These are phyloP conservation scores for Melanargia galathea DNA, from an alignment of 2,888 invertebrate genomes.

Conservation along the genomic window DNA sequence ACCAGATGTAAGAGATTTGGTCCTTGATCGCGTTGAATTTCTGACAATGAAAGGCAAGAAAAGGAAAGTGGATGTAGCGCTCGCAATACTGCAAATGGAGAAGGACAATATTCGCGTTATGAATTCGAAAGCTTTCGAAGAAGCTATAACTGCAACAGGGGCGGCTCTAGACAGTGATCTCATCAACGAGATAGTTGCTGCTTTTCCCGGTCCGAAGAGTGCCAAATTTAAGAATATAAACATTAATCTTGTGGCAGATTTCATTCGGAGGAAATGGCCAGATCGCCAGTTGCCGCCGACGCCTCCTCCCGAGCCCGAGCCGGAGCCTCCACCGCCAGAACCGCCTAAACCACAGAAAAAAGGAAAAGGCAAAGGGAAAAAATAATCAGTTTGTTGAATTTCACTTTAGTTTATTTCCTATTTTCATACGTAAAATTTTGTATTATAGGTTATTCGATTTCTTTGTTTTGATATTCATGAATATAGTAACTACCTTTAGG, in stretches of 20 bases:
- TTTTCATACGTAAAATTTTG: not conserved
- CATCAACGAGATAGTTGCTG: slow-evolving; percentile 50
- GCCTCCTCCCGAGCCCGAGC: slow-evolving; percentile 55
- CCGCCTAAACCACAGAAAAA: slow-evolving; percentile 27
- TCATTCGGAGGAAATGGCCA: slow-evolving; percentile 62
- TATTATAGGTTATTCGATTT: not conserved
- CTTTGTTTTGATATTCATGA: not conserved
- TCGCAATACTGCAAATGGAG: slow-evolving; percentile 51
- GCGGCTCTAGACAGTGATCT: slow-evolving; percentile 52
- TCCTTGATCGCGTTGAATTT: slow-evolving; percentile 58
- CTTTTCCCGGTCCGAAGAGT: slow-evolving; percentile 51
- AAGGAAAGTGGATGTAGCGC: slow-evolving; percentile 52
- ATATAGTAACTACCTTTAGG: not conserved
- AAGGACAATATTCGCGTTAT: slow-evolving; percentile 51
- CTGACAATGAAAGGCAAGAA: slow-evolving; percentile 53
- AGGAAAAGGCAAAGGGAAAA: slow-evolving; percentile 40
- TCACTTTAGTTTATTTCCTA: not conserved
- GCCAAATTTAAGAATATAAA: slow-evolving; percentile 54
- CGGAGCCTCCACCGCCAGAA: slow-evolving; percentile 40
- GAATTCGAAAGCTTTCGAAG: slow-evolving; percentile 48
- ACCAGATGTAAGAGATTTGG: slow-evolving; percentile 54
- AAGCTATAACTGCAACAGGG: slow-evolving; percentile 42
- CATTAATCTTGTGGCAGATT: slow-evolving; percentile 53
- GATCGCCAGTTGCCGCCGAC: slow-evolving; percentile 58
- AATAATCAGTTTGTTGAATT: slow-evolving; percentile 11